These are phyloP conservation scores for Acropora yongei DNA, from an alignment of 64 coral and sea anemone genomes.

Conservation along the genomic window DNA sequence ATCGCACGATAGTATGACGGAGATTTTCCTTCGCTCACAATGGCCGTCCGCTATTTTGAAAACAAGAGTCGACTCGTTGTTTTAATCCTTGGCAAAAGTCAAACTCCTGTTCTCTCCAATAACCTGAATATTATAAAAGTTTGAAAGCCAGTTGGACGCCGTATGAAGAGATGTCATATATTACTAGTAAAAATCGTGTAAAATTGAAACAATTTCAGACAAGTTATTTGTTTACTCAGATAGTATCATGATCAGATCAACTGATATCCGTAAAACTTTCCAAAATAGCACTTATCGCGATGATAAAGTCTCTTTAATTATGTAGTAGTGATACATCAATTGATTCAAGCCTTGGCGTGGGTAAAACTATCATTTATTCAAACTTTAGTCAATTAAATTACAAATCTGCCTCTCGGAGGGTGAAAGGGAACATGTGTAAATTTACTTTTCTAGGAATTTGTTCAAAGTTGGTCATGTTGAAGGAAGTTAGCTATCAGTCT, in stretches of 20 bases:
- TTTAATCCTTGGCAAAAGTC: too few relatives aligned
- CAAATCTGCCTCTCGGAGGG: not conserved
- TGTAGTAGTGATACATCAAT: constrained; percentile 23
- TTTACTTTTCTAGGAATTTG: not conserved
- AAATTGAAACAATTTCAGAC: not conserved
- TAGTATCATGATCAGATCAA: not conserved
- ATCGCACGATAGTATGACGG: not conserved
- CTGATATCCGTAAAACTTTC: not conserved
- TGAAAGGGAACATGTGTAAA: not conserved
- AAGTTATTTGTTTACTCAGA: constrained; percentile 10
- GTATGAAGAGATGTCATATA: not conserved
- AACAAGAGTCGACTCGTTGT: too few relatives aligned
- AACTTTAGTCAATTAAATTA: constrained; percentile 39
- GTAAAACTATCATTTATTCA: constrained; percentile 25
- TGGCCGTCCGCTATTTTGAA: too few relatives aligned
- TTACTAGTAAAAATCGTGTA: not conserved
- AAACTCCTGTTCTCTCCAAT: not conserved
- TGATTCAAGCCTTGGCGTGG: constrained; percentile 1
- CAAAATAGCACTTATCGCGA: not conserved
- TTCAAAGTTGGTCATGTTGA: not conserved
- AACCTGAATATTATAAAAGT: not conserved
- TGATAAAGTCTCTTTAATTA: constrained; percentile 36
- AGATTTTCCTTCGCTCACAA: too few relatives aligned
- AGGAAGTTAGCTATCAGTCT: not conserved
- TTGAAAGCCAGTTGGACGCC: not conserved